phyloP scores from a whole-genome alignment of 2,797 vertebrate genomes.

The Characodon lateralis region DNA sequence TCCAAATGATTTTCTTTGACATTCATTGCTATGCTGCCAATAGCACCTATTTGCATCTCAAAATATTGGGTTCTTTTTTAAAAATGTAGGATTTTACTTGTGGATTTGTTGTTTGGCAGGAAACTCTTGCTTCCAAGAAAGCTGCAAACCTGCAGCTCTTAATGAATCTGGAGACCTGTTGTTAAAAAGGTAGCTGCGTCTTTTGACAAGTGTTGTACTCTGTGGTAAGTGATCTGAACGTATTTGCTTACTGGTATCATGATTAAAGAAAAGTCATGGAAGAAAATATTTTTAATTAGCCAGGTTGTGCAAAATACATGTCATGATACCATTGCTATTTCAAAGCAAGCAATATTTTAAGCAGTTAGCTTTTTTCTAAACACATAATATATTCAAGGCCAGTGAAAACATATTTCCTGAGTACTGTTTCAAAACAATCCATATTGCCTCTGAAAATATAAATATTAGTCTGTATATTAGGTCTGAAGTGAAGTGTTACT shows the following conservation, averaged over 20 bases:
- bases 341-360: not conserved
- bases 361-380: not conserved
- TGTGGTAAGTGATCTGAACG: not conserved
- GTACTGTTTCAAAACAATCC: not conserved
- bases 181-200: slow-evolving; percentile 13
- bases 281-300: not conserved
- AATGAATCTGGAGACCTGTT: slow-evolving; percentile 29
- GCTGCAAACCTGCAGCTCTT: slow-evolving; percentile 28
- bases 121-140: slow-evolving; percentile 18
- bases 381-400: not conserved
- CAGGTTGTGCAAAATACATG: not conserved
- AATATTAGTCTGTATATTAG: not conserved
- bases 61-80: slow-evolving; percentile 49
- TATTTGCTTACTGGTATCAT: not conserved
- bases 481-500: not conserved
- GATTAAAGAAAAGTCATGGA: slow-evolving; percentile 4
- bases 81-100: slow-evolving; percentile 31
- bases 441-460: not conserved
- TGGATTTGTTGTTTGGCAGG: slow-evolving; percentile 33
- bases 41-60: slow-evolving; percentile 66
- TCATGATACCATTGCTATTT: not conserved
- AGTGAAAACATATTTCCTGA: not conserved
- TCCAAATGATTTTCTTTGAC: slow-evolving; percentile 31
- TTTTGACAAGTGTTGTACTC: not conserved
- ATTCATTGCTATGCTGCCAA: slow-evolving; percentile 43